Percentiles rank a stretch among this genome's conserved stretches.
phyloP scores from a whole-genome alignment of 2,888 invertebrate genomes.

The Rhyacophila evoluta region DNA sequence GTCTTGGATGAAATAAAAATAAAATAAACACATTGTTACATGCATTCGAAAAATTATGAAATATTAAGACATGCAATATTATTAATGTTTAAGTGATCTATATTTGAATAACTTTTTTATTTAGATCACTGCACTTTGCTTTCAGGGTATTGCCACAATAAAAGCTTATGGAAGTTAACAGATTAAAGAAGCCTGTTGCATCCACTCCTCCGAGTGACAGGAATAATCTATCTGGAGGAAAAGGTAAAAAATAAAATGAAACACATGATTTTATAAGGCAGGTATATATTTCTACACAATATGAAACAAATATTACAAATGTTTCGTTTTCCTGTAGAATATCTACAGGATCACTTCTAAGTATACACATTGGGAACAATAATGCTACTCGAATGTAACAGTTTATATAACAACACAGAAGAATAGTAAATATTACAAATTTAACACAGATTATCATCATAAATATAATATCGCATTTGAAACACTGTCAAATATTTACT shows the following conservation, averaged over 20 bases:
- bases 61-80: too few species aligned
- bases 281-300: constrained; percentile 65
- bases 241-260: constrained; percentile 32
- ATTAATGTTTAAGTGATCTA: too few species aligned
- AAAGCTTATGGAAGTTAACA: too few species aligned
- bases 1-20: too few species aligned
- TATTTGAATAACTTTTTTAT: too few species aligned
- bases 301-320: constrained; percentile 64
- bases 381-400: constrained; percentile 69
- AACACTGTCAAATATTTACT: constrained; percentile 47
- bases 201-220: too few species aligned
- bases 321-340: constrained; percentile 32
- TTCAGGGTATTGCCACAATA: too few species aligned
- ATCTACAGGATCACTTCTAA: constrained; percentile 16
- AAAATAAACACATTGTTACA: too few species aligned
- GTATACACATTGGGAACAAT: constrained; percentile 33
- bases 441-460: constrained; percentile 41
- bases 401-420: constrained; percentile 65
- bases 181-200: too few species aligned
- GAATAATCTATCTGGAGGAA: too few species aligned
- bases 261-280: constrained; percentile 42
- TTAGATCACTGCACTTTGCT: too few species aligned
- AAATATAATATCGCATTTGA: constrained; percentile 50
- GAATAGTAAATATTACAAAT: constrained; percentile 42
- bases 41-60: too few species aligned